Conservation (phyloP, 2,797 vertebrate genomes). For the Ispidina lecontei region DNA sequence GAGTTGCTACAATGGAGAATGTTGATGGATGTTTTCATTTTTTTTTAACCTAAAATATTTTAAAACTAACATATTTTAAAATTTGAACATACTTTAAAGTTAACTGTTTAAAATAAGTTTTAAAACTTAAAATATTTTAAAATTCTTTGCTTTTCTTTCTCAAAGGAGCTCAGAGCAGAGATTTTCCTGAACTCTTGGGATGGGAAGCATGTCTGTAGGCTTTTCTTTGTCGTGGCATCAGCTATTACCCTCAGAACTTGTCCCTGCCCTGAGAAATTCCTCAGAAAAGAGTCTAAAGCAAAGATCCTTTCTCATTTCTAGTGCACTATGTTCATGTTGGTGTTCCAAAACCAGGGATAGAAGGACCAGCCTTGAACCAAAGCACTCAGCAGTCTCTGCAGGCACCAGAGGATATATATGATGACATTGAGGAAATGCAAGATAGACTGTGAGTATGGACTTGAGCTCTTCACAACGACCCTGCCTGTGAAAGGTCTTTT, state of each 20-base stretch:
- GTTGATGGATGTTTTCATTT: fast-evolving
- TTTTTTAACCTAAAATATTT: background rate
- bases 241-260: background rate
- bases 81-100: background rate
- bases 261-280: background rate
- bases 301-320: slow-evolving; percentile 47
- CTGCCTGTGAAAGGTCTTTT: background rate
- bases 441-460: slow-evolving; percentile 52
- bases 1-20: background rate
- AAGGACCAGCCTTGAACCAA: slow-evolving; percentile 72
- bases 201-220: background rate
- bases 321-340: slow-evolving; percentile 76
- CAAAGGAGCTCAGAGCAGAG: background rate
- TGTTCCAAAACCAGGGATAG: slow-evolving; percentile 76
- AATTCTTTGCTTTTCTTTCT: background rate
- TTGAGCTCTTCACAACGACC: background rate
- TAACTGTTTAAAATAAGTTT: background rate
- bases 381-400: background rate
- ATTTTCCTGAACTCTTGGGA: background rate
- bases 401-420: slow-evolving; percentile 60
- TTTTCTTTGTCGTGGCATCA: background rate
- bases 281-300: background rate
- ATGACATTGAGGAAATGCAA: slow-evolving; percentile 44
- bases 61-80: background rate
- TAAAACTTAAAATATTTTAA: background rate